Conservation (phyloP, 2,797 vertebrate species). For the Crypturellus tataupa region DNA sequence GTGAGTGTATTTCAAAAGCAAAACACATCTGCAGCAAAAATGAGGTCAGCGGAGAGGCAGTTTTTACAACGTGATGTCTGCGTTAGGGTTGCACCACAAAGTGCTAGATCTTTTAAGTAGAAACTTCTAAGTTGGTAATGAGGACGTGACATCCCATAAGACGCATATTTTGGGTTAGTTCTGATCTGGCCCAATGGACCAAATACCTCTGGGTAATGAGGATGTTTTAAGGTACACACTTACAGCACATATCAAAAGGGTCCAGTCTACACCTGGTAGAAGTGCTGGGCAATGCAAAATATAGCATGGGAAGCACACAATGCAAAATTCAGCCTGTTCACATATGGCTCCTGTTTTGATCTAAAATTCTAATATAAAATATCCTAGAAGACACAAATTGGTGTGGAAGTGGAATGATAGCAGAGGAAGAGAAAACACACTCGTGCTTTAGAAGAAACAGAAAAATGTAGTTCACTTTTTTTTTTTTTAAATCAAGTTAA, state of each 20-base stretch:
- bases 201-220: background rate
- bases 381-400: background rate
- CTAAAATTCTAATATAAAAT: background rate
- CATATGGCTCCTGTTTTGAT: background rate
- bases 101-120: background rate
- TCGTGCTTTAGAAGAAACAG: background rate
- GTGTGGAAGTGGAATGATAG: background rate
- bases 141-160: rapidly evolving
- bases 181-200: background rate
- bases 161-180: background rate
- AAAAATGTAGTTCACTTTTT: background rate
- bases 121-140: background rate
- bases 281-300: background rate
- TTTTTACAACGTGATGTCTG: background rate
- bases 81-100: background rate
- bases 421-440: background rate
- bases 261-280: background rate
- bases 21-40: background rate
- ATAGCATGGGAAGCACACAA: background rate
- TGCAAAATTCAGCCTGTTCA: background rate
- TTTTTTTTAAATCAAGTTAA: background rate
- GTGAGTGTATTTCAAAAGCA: background rate
- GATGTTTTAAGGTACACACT: background rate
- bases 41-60: background rate
- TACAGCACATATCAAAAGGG: too few relatives aligned